Evolutionary conservation across 2,113 vertebrate genomes (phyloP), one percentile per base, ranked within the genome.

Genomic region (Bufo gargarizans): DNA sequence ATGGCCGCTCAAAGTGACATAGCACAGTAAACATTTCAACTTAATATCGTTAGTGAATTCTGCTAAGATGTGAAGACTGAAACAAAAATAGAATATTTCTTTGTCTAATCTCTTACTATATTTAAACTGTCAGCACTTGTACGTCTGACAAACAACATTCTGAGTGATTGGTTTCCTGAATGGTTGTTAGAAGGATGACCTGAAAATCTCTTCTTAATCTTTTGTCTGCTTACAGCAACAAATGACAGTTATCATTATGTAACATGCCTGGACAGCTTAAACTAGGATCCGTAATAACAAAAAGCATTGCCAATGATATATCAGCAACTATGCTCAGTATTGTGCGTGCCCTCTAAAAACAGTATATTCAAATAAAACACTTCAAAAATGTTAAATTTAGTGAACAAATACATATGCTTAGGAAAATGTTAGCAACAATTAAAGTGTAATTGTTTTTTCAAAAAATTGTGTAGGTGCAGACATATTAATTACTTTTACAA

Each of bases 181-280:
- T 82, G 88, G 86, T 81, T 90, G 77, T 0, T 49, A 91, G 83
- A 88, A 53, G 67, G 1, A 86, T 91, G 92, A 92, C 88, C 89
- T 84, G 85, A 86, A 92, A 91, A 92, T 91, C 90, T 86, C 90
- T 89, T 16, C 74, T 92, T 93, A 94, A 93, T 93, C 92, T 91
- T 89, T 89, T 50, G 59, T 83, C 85, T 71, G 77, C 79, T 93
- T 89, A 89, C 80, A 91, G 91, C 89, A 92, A 77, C 90, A 91
- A 90, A 91, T 92, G 83, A 81, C 80, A 89, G 90, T 84, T 88
- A 71, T 82, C 67, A 72, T 92, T 93, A 92, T 17, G 82, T 90
- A 93, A 92, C 89, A 90, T 90, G 80, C 85, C 86, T 90, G 47
- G 80, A 56, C 87, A 90, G 49, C 85, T 78, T 77, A 59, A 78